phyloP scores from a whole-genome alignment of 2,113 vertebrate species.

The Paedocypris sp. region DNA sequence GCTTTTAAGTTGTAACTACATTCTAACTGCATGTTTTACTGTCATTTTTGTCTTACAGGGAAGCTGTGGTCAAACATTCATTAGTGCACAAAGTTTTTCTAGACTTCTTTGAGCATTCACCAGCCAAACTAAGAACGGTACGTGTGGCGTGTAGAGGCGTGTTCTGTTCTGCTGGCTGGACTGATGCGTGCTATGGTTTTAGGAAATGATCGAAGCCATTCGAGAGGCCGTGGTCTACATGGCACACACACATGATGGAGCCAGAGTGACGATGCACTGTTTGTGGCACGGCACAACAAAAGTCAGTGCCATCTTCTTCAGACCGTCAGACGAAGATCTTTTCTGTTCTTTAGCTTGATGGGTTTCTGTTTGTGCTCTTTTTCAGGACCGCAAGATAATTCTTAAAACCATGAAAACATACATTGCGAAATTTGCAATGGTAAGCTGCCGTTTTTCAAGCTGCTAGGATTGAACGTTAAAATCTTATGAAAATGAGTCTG shows the following conservation, averaged over 20 bases:
- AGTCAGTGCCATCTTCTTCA: slow-evolving; percentile 46
- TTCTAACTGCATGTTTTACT: no score
- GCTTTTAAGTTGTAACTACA: no score
- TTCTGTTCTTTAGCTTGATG: background rate
- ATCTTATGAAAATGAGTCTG: background rate
- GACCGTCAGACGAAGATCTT: background rate
- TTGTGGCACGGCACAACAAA: slow-evolving; percentile 92
- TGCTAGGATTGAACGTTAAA: background rate
- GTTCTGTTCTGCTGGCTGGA: background rate
- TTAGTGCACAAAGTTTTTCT: slow-evolving; percentile 93
- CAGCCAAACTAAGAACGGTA: slow-evolving; percentile 77
- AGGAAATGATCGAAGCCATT: slow-evolving; percentile 95
- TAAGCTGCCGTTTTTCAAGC: slow-evolving; percentile 48
- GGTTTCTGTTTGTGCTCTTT: slow-evolving; percentile 3
- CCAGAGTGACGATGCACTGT: slow-evolving; percentile 87
- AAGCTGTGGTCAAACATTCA: slow-evolving; percentile 93
- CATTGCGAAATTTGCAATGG: slow-evolving; percentile 83
- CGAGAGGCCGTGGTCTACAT: slow-evolving; percentile 86
- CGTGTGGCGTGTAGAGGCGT: slow-evolving; percentile 39
- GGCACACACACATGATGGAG: slow-evolving; percentile 88
- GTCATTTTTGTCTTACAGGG: slow-evolving; percentile 56
- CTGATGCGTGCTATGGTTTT: background rate
- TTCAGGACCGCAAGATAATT: slow-evolving; percentile 90
- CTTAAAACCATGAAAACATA: slow-evolving; percentile 96
- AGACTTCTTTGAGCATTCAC: slow-evolving; percentile 76